Evolutionary conservation across 2,113 vertebrate species (phyloP).

Genomic region (Narcine bancroftii): DNA sequence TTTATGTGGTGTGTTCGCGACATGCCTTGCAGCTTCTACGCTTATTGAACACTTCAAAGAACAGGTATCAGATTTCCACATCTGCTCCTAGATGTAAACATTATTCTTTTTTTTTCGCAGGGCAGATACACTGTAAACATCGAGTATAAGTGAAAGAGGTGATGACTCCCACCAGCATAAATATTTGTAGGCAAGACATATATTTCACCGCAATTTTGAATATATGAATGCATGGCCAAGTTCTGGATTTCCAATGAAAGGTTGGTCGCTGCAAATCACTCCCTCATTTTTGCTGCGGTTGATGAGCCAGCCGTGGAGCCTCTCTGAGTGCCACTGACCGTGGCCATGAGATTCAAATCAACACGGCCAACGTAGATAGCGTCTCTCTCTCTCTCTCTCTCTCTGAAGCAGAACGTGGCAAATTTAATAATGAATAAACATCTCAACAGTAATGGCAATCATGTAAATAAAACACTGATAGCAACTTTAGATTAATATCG

Average conservation of each 20-base stretch:
- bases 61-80: too few species aligned
- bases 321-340: conserved; percentile 39
- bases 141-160: not conserved
- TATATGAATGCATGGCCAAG: not conserved
- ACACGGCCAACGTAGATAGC: not conserved
- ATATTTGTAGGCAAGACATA: not conserved
- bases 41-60: not conserved
- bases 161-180: not conserved
- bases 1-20: not conserved
- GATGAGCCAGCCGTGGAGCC: conserved; percentile 1
- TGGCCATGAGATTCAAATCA: conserved; percentile 44
- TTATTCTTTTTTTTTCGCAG: not conserved
- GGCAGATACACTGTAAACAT: not conserved
- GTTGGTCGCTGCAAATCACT: not conserved
- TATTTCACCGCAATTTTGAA: not conserved
- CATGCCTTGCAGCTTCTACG: not conserved
- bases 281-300: conserved; percentile 33
- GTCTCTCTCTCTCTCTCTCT: not conserved
- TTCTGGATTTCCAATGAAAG: conserved; percentile 6
- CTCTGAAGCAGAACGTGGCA: conserved; percentile 12
- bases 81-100: not conserved
- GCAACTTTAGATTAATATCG: too few species aligned
- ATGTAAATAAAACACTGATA: not conserved
- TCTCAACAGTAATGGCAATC: not conserved
- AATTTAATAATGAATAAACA: not conserved